phyloP scores from a whole-genome alignment of 2,888 invertebrate species.

The Euphydryas editha region DNA sequence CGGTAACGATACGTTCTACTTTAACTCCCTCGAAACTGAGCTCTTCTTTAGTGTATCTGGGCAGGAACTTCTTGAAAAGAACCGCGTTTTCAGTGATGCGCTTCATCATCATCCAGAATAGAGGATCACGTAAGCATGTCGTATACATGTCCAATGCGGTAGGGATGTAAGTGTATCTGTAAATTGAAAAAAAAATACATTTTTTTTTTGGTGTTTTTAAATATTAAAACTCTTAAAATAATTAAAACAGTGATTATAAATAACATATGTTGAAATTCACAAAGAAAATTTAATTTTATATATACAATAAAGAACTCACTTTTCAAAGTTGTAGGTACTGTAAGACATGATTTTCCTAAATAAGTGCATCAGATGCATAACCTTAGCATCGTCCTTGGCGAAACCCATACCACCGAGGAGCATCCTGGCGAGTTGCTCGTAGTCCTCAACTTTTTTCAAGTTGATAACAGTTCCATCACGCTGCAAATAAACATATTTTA shows the following conservation, averaged over 20 bases:
- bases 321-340: slow-evolving; percentile 67
- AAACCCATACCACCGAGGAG: slow-evolving; percentile 85
- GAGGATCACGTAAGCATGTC: slow-evolving; percentile 88
- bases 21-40: slow-evolving; percentile 86
- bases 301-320: slow-evolving; percentile 54
- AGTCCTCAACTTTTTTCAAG: slow-evolving; percentile 85
- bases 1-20: slow-evolving; percentile 84
- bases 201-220: background rate
- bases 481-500: slow-evolving; percentile 53
- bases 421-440: slow-evolving; percentile 86
- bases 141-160: slow-evolving; percentile 85
- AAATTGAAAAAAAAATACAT: slow-evolving; percentile 20
- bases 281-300: background rate
- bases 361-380: slow-evolving; percentile 68
- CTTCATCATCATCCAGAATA: slow-evolving; percentile 88
- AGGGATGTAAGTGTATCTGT: slow-evolving; percentile 79
- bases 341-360: slow-evolving; percentile 68
- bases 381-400: slow-evolving; percentile 82
- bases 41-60: slow-evolving; percentile 84
- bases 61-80: slow-evolving; percentile 84
- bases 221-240: background rate
- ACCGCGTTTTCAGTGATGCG: slow-evolving; percentile 82
- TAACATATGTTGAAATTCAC: too few species aligned
- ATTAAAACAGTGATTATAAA: too few species aligned
- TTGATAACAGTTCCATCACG: slow-evolving; percentile 84